phyloP scores from a whole-genome alignment of 1,140 invertebrate genomes.

The Philopotamus ludificatus region DNA sequence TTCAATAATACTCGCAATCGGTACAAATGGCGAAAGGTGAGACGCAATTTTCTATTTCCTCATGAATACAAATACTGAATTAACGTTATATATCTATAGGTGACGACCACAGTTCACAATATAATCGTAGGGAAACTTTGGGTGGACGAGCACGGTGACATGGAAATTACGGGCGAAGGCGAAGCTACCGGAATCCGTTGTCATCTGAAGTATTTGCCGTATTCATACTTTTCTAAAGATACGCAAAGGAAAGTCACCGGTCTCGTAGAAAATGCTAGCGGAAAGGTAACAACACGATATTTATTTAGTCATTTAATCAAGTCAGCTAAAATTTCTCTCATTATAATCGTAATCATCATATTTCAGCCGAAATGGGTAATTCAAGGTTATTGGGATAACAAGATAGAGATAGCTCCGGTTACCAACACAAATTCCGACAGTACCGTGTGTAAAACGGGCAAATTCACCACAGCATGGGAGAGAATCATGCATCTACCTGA shows the following conservation, averaged over 20 bases:
- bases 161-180: conserved; percentile 81
- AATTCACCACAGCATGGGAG: conserved; percentile 83
- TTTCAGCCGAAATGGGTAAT: conserved; percentile 67
- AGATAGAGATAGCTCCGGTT: conserved; percentile 92
- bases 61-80: background rate
- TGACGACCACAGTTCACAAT: conserved; percentile 98
- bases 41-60: background rate
- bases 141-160: conserved; percentile 99
- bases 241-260: conserved; percentile 86
- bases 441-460: conserved; percentile 88
- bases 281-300: conserved; percentile 56
- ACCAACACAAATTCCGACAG: conserved; percentile 74
- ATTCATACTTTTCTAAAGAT: conserved; percentile 97
- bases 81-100: no score
- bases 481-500: conserved; percentile 73
- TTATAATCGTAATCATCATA: background rate
- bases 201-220: conserved; percentile 93
- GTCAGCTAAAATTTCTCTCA: background rate
- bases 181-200: conserved; percentile 88
- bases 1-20: conserved; percentile 77
- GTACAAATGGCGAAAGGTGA: conserved; percentile 92
- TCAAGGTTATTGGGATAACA: conserved; percentile 92
- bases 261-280: conserved; percentile 67
- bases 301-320: conserved; percentile 10
- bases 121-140: conserved; percentile 99